phyloP scores from a whole-genome alignment of 1,140 invertebrate species.

The Zaprionus vittiger region DNA sequence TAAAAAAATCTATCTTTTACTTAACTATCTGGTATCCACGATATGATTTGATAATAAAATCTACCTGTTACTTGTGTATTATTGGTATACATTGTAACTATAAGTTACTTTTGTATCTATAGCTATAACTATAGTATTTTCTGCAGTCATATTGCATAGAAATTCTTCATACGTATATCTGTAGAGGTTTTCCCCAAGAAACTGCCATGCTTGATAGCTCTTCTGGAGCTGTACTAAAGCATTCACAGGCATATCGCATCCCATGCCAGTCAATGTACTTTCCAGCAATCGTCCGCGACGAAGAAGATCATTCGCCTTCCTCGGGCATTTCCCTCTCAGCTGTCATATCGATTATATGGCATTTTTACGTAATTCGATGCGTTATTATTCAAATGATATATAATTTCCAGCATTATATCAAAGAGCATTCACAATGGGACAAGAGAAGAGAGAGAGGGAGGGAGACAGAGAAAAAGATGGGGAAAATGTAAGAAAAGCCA shows the following conservation, averaged over 20 bases:
- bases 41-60: too few relatives aligned
- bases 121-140: too few relatives aligned
- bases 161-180: too few relatives aligned
- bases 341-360: conserved; percentile 48
- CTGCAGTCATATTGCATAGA: too few relatives aligned
- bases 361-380: conserved; percentile 71
- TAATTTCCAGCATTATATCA: conserved; percentile 69
- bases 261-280: background rate
- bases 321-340: conserved; percentile 22
- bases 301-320: conserved; percentile 5
- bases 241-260: background rate
- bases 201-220: too few relatives aligned
- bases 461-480: background rate
- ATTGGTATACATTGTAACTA: too few relatives aligned
- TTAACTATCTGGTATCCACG: too few relatives aligned
- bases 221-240: background rate
- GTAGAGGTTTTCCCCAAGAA: too few relatives aligned
- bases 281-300: background rate
- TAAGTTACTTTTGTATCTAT: too few relatives aligned
- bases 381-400: conserved; percentile 81
- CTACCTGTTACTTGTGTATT: too few relatives aligned
- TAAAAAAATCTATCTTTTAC: too few relatives aligned
- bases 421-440: conserved; percentile 22
- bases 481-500: conserved; percentile 10
- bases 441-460: background rate